Evolutionary conservation across 2,888 invertebrate genomes (phyloP).

Genomic region (Drosophila kokeensis): DNA sequence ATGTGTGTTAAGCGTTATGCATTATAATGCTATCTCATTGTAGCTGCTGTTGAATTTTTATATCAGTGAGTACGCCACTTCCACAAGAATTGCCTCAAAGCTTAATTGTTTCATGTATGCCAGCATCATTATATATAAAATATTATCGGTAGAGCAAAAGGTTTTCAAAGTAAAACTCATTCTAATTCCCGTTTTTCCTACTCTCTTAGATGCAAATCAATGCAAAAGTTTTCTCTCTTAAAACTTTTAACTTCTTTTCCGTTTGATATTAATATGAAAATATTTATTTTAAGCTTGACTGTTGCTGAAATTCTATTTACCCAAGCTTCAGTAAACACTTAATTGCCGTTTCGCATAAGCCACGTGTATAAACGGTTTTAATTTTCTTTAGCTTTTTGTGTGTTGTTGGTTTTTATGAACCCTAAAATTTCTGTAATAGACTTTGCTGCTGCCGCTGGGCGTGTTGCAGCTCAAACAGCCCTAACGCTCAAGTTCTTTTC

Average conservation of each 20-base stretch:
- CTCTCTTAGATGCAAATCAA: neutral
- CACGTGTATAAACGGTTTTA: constrained; percentile 30
- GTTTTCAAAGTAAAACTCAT: neutral
- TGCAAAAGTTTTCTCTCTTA: neutral
- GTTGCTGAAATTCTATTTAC: neutral
- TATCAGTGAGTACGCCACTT: constrained; percentile 73
- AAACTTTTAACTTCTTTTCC: neutral
- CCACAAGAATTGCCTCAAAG: constrained; percentile 52
- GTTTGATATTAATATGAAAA: neutral
- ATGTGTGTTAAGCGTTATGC: constrained; percentile 68
- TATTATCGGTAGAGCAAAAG: constrained; percentile 13
- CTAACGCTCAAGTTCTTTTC: constrained; percentile 26
- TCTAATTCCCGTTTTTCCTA: neutral
- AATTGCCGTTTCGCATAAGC: constrained; percentile 4
- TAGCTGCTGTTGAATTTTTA: constrained; percentile 63
- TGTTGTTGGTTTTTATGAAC: constrained; percentile 45
- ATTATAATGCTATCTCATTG: constrained; percentile 62
- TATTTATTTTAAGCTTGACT: neutral
- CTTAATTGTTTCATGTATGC: constrained; percentile 62
- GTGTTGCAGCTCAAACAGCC: constrained; percentile 1
- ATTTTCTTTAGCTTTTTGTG: constrained; percentile 36
- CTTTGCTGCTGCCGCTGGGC: constrained; percentile 29
- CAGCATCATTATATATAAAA: constrained; percentile 22
- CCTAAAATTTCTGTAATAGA: constrained; percentile 47
- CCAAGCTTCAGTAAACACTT: neutral